Conservation (phyloP, 2,888 invertebrate species). For the Epinotia bilunana region DNA sequence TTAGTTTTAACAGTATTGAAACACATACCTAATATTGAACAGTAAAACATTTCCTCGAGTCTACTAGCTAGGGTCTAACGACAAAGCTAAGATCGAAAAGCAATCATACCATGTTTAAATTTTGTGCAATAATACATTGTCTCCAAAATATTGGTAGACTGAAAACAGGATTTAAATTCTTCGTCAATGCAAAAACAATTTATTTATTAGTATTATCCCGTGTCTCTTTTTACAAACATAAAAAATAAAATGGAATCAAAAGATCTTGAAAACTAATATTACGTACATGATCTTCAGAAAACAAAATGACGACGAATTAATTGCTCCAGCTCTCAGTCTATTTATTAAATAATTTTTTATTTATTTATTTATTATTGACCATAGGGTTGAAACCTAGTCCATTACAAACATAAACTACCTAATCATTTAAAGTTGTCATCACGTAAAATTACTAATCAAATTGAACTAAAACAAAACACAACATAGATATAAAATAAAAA, state of each 20-base stretch:
- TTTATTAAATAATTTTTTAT: too few relatives aligned
- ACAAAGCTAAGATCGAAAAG: slow-evolving; percentile 28
- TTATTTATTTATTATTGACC: too few relatives aligned
- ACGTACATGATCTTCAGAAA: not conserved
- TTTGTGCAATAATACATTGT: slow-evolving; percentile 42
- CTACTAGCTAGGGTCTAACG: slow-evolving; percentile 33
- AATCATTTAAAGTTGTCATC: slow-evolving; percentile 36
- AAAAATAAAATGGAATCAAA: too few relatives aligned
- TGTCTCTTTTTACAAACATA: too few relatives aligned
- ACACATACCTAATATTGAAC: slow-evolving; percentile 56
- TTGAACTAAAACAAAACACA: slow-evolving; percentile 47
- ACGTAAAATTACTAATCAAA: slow-evolving; percentile 34
- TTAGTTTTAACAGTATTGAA: slow-evolving; percentile 59
- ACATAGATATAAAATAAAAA: slow-evolving; percentile 54
- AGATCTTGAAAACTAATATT: too few relatives aligned
- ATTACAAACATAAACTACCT: slow-evolving; percentile 26
- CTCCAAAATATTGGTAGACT: slow-evolving; percentile 14
- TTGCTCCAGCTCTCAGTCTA: slow-evolving; percentile 1
- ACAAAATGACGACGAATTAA: not conserved
- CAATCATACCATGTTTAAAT: slow-evolving; percentile 35
- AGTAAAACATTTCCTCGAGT: slow-evolving; percentile 19
- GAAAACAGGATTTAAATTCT: slow-evolving; percentile 7
- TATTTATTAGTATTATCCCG: not conserved
- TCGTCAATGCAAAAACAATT: not conserved
- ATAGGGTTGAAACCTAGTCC: slow-evolving; percentile 16